Conservation (phyloP, 1,140 invertebrate species). For the Vollenhovia emeryi region DNA sequence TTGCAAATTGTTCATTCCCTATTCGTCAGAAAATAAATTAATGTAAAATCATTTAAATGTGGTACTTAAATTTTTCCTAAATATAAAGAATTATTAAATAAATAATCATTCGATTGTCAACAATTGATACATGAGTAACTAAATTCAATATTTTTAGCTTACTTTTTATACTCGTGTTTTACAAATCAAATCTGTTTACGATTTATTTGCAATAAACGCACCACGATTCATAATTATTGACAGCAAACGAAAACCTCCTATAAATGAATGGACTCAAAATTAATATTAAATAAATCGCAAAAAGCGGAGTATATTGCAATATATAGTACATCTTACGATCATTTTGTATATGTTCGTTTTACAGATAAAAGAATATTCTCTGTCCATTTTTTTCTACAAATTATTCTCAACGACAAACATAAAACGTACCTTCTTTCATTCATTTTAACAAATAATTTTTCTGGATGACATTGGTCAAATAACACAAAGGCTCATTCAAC, state of each 20-base stretch:
- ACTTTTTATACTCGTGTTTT: conserved; percentile 56
- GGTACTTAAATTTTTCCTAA: background rate
- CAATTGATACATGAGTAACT: conserved; percentile 48
- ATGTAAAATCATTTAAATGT: background rate
- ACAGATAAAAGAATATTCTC: background rate
- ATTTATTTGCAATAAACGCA: conserved; percentile 62
- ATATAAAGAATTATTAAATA: background rate
- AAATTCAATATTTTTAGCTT: conserved; percentile 26
- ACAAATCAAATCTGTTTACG: conserved; percentile 67
- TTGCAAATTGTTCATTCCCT: background rate
- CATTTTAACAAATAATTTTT: background rate
- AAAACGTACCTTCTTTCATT: background rate
- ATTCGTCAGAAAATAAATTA: background rate
- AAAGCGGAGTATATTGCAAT: background rate
- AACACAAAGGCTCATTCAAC: conserved; percentile 50
- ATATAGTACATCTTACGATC: background rate
- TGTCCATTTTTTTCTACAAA: background rate
- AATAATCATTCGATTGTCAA: conserved; percentile 50
- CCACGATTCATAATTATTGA: conserved; percentile 48
- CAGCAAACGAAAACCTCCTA: conserved; percentile 35
- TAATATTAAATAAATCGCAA: background rate
- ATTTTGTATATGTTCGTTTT: background rate
- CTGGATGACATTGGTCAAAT: background rate
- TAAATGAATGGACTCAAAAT: conserved; percentile 27
- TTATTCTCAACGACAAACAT: conserved; percentile 9